Evolutionary conservation across 2,888 invertebrate species (phyloP).

Genomic region (Aphidoletes aphidimyza): DNA sequence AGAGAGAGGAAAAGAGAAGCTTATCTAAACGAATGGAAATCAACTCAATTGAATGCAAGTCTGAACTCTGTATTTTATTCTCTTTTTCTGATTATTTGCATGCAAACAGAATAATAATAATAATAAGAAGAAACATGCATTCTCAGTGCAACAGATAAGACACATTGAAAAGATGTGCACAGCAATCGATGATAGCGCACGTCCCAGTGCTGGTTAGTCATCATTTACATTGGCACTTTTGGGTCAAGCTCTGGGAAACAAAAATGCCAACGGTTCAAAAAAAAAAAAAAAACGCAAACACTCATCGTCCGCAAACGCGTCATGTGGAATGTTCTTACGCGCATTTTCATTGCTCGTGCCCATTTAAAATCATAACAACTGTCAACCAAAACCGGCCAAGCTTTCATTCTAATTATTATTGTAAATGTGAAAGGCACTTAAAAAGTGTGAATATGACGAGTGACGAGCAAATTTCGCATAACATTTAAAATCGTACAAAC

Average conservation of each 20-base stretch:
- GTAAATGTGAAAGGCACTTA: not conserved
- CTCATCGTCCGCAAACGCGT: too few relatives aligned
- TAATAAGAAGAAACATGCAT: not conserved
- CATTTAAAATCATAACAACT: not conserved
- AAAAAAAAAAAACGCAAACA: too few relatives aligned
- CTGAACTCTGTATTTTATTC: not conserved
- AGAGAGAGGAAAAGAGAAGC: not conserved
- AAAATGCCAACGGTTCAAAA: not conserved
- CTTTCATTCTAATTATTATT: not conserved
- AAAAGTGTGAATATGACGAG: conserved; percentile 3
- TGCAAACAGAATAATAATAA: not conserved
- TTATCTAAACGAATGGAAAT: not conserved
- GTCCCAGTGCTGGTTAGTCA: not conserved
- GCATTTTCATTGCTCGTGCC: not conserved
- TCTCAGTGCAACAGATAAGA: not conserved
- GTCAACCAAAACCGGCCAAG: not conserved
- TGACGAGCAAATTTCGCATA: conserved; percentile 7
- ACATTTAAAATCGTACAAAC: conserved; percentile 5
- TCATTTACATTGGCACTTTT: not conserved
- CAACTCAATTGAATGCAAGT: not conserved
- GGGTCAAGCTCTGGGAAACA: not conserved
- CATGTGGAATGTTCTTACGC: not conserved
- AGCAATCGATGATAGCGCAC: not conserved
- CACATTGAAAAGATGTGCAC: not conserved
- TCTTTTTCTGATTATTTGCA: not conserved